Evolutionary conservation across 2,113 vertebrate species (phyloP).

Genomic region (Cyrtonyx montezumae): DNA sequence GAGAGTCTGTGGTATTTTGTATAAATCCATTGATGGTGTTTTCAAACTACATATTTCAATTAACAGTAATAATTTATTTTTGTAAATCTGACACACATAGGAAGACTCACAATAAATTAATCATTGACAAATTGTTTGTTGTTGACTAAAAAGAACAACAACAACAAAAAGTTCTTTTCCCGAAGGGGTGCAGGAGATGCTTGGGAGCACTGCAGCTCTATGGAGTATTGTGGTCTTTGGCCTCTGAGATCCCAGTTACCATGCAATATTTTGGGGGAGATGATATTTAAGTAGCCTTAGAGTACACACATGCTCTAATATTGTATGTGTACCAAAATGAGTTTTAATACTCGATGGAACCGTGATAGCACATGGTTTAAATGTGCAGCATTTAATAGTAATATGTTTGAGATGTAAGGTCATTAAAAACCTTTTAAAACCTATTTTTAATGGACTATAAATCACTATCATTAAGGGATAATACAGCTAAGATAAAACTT

Average conservation of each 20-base stretch:
- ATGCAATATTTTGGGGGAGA: neutral
- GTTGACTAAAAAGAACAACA: neutral
- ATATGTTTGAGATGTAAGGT: neutral
- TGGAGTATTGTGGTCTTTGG: neutral
- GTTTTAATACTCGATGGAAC: neutral
- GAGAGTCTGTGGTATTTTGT: neutral
- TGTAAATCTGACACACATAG: neutral
- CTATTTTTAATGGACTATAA: neutral
- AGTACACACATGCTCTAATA: neutral
- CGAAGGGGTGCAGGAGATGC: neutral
- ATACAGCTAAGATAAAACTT: neutral
- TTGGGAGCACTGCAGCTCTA: neutral
- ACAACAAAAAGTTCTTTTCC: neutral
- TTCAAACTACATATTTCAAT: neutral
- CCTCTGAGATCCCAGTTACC: neutral
- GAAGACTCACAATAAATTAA: neutral
- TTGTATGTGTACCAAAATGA: neutral
- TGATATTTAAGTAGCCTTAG: neutral
- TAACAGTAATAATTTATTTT: neutral
- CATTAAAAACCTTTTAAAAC: neutral
- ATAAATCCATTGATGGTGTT: neutral
- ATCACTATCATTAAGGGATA: too few species aligned
- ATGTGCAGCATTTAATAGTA: neutral
- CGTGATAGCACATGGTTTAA: neutral
- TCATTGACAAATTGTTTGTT: neutral